phyloP scores from a whole-genome alignment of 1,140 invertebrate genomes.

The Drosophila mojavensis region DNA sequence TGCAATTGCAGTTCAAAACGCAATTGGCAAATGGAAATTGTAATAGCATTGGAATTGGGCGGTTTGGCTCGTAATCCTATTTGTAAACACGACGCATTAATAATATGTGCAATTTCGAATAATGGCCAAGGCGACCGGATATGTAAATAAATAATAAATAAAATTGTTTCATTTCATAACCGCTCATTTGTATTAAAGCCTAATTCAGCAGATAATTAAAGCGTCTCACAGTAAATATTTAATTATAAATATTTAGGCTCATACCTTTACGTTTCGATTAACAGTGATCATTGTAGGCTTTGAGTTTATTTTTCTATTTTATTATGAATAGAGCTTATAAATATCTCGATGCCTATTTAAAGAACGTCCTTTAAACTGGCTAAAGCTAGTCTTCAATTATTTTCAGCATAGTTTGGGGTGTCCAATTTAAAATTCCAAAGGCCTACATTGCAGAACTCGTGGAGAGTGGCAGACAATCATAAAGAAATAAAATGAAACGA shows the following conservation, averaged over 20 bases:
- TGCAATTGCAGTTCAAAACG: constrained; percentile 18
- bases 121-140: constrained; percentile 63
- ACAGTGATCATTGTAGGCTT: not conserved
- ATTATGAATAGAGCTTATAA: not conserved
- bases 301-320: not conserved
- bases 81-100: constrained; percentile 68
- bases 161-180: constrained; percentile 30
- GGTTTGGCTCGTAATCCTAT: constrained; percentile 59
- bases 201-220: not conserved
- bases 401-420: constrained; percentile 3
- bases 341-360: not conserved
- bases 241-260: not conserved
- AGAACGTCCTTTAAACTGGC: too few species aligned
- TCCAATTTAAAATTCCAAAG: constrained; percentile 63
- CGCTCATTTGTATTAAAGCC: constrained; percentile 5
- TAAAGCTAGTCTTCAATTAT: constrained; percentile 3
- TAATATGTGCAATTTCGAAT: constrained; percentile 63
- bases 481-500: constrained; percentile 49
- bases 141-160: constrained; percentile 72
- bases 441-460: not conserved
- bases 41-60: constrained; percentile 5
- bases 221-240: not conserved
- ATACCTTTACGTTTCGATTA: too few species aligned
- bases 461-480: constrained; percentile 30
- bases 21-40: constrained; percentile 29